Evolutionary conservation across 2,113 vertebrate genomes (phyloP).

Genomic region (Osmerus eperlanus): DNA sequence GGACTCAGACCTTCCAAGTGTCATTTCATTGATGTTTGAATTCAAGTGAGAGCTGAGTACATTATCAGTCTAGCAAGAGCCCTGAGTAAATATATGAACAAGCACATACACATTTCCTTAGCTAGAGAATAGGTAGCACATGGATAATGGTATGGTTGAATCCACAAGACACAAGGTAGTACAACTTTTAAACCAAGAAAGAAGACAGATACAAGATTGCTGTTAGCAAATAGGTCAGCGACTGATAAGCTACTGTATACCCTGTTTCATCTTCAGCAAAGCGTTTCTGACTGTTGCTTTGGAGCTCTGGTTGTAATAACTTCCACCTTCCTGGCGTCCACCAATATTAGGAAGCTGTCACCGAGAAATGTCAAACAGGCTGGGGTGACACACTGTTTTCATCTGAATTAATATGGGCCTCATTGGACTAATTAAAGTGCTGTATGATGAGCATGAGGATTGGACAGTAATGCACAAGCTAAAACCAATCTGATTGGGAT

Average conservation of each 20-base stretch:
- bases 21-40: conserved; percentile 34
- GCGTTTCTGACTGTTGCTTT: background rate
- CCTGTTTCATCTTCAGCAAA: conserved; percentile 6
- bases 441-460: conserved; percentile 40
- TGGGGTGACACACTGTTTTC: conserved; percentile 28
- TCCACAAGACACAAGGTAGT: too few species aligned
- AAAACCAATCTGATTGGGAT: conserved; percentile 46
- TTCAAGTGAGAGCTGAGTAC: conserved; percentile 25
- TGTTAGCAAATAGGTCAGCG: too few species aligned
- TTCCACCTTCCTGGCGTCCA: conserved; percentile 12
- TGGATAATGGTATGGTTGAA: too few species aligned
- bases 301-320: background rate
- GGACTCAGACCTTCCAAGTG: conserved; percentile 47
- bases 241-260: too few species aligned
- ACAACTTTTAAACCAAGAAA: too few species aligned
- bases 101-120: background rate
- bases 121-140: too few species aligned
- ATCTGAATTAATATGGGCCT: conserved; percentile 26
- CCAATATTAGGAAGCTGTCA: conserved; percentile 4
- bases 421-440: conserved; percentile 39
- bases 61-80: background rate
- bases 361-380: conserved; percentile 7
- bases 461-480: conserved; percentile 21
- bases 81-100: conserved; percentile 2
- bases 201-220: too few species aligned